These are phyloP conservation scores for Anthopleura xanthogrammica DNA, from an alignment of 92 coral and sea anemone genomes.

Conservation along the genomic window DNA sequence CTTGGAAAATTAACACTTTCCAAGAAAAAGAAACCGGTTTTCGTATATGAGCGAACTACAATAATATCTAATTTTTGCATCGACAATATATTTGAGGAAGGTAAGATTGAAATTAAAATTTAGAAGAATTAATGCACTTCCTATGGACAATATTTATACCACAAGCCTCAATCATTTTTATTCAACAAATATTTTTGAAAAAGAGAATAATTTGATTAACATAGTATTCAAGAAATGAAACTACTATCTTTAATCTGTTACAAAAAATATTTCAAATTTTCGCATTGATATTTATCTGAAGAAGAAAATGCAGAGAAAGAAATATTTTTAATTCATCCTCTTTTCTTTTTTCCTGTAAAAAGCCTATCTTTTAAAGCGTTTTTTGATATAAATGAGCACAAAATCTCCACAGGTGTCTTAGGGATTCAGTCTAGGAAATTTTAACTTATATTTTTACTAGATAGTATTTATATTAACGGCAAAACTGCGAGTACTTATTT, in stretches of 20 bases:
- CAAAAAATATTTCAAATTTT: neutral
- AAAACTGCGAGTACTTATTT: neutral
- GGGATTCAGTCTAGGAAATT: neutral
- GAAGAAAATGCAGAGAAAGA: neutral
- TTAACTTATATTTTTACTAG: neutral
- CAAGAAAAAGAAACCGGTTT: neutral
- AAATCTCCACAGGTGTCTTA: conserved; percentile 1
- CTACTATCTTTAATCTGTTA: neutral
- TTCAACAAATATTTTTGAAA: neutral
- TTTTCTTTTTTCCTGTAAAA: neutral
- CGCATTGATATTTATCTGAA: neutral
- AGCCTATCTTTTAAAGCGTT: neutral
- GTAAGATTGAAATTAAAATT: neutral
- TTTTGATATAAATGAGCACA: neutral
- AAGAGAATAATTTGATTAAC: neutral
- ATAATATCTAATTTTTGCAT: neutral
- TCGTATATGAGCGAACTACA: neutral
- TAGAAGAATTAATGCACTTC: neutral
- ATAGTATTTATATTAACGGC: neutral
- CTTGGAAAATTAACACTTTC: neutral
- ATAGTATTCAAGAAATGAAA: neutral
- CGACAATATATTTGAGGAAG: neutral
- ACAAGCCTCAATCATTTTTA: neutral
- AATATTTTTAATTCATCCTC: too few species aligned
- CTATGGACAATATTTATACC: neutral